These are phyloP conservation scores for Axea sp. DNA, from an alignment of 2,888 invertebrate genomes.

Conservation along the genomic window DNA sequence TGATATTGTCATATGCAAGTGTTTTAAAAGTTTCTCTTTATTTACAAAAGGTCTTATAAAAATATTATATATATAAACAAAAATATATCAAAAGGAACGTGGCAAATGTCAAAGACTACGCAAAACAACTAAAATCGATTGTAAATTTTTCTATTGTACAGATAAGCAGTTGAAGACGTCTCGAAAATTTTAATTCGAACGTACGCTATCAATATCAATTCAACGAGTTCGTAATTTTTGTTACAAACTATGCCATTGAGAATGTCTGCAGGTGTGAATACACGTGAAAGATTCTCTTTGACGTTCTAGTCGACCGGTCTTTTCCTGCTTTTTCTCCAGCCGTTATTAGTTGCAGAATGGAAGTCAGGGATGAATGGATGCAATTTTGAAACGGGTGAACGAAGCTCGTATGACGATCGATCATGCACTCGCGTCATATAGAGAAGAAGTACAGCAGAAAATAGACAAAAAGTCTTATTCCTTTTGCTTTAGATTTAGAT, in stretches of 20 bases:
- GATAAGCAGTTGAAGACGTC: no score
- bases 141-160: no score
- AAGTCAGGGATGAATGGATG: constrained; percentile 66
- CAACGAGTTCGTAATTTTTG: constrained; percentile 29
- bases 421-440: constrained; percentile 62
- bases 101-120: no score
- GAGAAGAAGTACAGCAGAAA: constrained; percentile 60
- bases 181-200: neutral
- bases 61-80: no score
- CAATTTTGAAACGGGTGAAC: constrained; percentile 66
- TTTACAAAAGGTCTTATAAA: no score
- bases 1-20: no score
- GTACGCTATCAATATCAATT: constrained; percentile 8
- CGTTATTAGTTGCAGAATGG: constrained; percentile 65
- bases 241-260: constrained; percentile 7
- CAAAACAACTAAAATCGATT: no score
- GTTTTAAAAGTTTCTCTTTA: no score
- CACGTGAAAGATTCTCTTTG: constrained; percentile 55
- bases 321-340: constrained; percentile 63
- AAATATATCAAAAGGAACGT: no score
- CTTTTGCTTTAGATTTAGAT: constrained; percentile 54
- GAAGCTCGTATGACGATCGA: constrained; percentile 67
- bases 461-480: constrained; percentile 52
- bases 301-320: constrained; percentile 54
- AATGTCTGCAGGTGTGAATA: constrained; percentile 45